Base-by-base conservation (phyloP, 2,888 invertebrate species). In the Lasioglossum calceatum region DNA sequence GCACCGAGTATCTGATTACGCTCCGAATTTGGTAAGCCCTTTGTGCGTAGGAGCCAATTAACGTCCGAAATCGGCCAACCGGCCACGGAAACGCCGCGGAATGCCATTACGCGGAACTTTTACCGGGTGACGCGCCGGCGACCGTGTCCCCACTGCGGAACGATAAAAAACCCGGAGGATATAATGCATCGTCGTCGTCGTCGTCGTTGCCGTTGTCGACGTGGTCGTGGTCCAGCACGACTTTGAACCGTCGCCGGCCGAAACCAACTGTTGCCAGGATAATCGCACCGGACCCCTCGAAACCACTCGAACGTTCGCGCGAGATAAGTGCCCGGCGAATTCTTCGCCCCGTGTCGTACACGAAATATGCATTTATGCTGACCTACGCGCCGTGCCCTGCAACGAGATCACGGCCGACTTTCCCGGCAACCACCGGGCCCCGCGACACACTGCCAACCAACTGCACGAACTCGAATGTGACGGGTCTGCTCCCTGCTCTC, bases 1-100 rank as follows among this genome's bases (percentile, higher is more conserved):
- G 54, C 42, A 81, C 74, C 76, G 83, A 85, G 88, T 92, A 90
- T 92, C 92, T 77, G 89, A 91, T 92, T 90, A 91, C 91, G 80
- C 67, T 79, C 80, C 82, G 82, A 83, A 82, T 81, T 87, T 79
- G 79, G 81, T 82, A 76, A 70, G 47, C 85, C 71, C 79, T 75
- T 82, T 77, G 83, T 70, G 78, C 77, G 77, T 86, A 85, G 82
- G 79, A 80, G 82, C 79, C 85, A 80, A 88, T 89, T 87, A 89
- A 89, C 77, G 81, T 77, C 74, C 79, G 72, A 87, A 86, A 78
- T 77, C 83, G 71, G 47, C 23, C 19, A 70, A 50, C 67, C 70
- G 70, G 64, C 64, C 78, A 58, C 76, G 82, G 76, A 77, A 81
- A 73, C 79, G 70, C 75, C n/a, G 36, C 42, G 81, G 84, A 77